Conservation (phyloP, 2,888 invertebrate genomes). For the Bruchidius siliquastri region DNA sequence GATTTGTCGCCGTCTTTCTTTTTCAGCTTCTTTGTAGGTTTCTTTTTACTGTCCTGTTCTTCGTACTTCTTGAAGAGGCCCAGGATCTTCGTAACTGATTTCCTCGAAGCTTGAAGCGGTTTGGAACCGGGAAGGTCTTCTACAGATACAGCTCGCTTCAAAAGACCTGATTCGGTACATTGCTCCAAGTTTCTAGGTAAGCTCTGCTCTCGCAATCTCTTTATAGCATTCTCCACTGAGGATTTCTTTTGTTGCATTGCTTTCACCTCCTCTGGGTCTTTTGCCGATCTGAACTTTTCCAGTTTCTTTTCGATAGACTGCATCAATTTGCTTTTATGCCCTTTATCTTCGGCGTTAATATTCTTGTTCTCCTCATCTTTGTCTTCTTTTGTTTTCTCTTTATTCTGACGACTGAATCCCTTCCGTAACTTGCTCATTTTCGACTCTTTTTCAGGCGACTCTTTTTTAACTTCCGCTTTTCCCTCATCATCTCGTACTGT, state of each 20-base stretch:
- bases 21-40: conserved; percentile 12
- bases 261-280: conserved; percentile 37
- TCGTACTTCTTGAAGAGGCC: conserved; percentile 73
- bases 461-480: conserved; percentile 1
- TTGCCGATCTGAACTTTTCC: conserved; percentile 58
- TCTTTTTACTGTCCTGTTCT: conserved; percentile 48
- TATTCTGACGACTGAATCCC: conserved; percentile 31
- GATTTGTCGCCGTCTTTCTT: conserved; percentile 5
- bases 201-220: conserved; percentile 62
- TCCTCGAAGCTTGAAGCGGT: conserved; percentile 56
- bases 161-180: conserved; percentile 60
- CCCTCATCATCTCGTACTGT: conserved; percentile 11
- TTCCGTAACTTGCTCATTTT: conserved; percentile 40
- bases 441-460: conserved; percentile 56
- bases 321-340: conserved; percentile 55
- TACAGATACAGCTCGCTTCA: conserved; percentile 68
- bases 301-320: conserved; percentile 74
- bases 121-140: conserved; percentile 56
- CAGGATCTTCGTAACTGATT: conserved; percentile 69
- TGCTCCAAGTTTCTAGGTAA: conserved; percentile 53
- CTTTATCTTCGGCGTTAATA: conserved; percentile 36
- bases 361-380: conserved; percentile 35
- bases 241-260: conserved; percentile 39
- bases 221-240: conserved; percentile 53
- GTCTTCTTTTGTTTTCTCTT: conserved; percentile 36